Conservation (phyloP, 2,888 invertebrate genomes). For the Gymnosoma rotundatum region DNA sequence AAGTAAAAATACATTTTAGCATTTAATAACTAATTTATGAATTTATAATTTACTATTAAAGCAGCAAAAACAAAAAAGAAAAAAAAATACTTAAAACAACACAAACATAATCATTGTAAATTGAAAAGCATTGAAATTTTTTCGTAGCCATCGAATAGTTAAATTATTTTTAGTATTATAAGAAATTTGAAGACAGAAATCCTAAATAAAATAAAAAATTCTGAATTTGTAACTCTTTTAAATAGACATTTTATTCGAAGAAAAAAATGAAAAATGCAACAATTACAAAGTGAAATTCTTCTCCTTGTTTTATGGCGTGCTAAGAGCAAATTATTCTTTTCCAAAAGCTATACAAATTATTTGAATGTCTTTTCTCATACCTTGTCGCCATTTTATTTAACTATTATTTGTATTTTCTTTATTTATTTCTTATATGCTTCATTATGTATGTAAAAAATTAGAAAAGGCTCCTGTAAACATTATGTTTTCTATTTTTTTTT, state of each 20-base stretch:
- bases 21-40: conserved; percentile 50
- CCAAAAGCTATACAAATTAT: conserved; percentile 10
- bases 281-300: conserved; percentile 36
- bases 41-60: conserved; percentile 55
- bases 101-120: conserved; percentile 69
- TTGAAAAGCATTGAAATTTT: conserved; percentile 70
- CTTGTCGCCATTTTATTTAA: conserved; percentile 19
- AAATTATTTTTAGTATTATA: conserved; percentile 69
- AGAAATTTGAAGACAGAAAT: conserved; percentile 42
- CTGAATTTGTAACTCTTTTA: conserved; percentile 13
- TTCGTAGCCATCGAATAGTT: conserved; percentile 73
- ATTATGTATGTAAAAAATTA: no score
- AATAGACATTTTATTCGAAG: conserved; percentile 23
- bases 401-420: conserved; percentile 1
- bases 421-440: not conserved
- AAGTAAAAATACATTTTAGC: conserved; percentile 28
- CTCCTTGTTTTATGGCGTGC: conserved; percentile 39
- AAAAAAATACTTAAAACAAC: conserved; percentile 33
- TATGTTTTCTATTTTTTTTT: conserved; percentile 11
- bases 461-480: conserved; percentile 62
- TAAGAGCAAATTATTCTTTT: conserved; percentile 44
- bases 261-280: conserved; percentile 31
- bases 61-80: conserved; percentile 11
- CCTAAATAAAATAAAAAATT: conserved; percentile 36
- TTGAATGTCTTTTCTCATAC: not conserved